Evolutionary conservation across 2,113 vertebrate genomes (phyloP).

Genomic region (Ageneiosus marmoratus): DNA sequence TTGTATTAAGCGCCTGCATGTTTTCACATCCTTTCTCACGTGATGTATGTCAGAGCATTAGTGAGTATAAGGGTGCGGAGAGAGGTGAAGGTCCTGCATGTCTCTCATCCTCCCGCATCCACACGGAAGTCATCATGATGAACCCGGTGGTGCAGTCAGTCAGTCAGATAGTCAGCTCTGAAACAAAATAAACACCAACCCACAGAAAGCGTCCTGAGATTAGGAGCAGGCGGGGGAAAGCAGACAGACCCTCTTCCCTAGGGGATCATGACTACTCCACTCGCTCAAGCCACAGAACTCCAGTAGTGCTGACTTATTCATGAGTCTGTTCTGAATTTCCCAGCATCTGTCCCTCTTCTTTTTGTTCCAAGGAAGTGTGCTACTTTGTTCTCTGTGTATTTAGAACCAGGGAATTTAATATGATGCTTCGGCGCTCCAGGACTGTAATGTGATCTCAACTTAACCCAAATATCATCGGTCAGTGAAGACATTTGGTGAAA

Average conservation of each 20-base stretch:
- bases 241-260: background rate
- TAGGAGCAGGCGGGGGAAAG: too few relatives aligned
- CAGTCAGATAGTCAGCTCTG: background rate
- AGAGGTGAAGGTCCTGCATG: background rate
- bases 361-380: background rate
- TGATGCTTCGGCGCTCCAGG: constrained; percentile 7
- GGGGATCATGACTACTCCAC: background rate
- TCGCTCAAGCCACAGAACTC: constrained; percentile 31
- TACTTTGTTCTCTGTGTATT: background rate
- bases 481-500: too few relatives aligned
- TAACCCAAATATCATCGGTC: background rate
- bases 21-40: background rate
- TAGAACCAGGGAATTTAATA: constrained; percentile 32
- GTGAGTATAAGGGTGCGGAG: background rate
- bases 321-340: constrained; percentile 60
- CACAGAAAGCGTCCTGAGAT: background rate
- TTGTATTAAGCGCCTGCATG: constrained; percentile 4
- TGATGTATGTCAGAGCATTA: background rate
- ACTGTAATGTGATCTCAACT: background rate
- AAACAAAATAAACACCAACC: too few relatives aligned
- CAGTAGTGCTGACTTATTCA: constrained; percentile 59
- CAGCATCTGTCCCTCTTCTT: constrained; percentile 52
- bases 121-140: background rate
- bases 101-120: background rate
- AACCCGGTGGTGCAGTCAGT: background rate